Evolutionary conservation across 2,113 vertebrate species (phyloP).

Genomic region (Cyprinodon tularosa): DNA sequence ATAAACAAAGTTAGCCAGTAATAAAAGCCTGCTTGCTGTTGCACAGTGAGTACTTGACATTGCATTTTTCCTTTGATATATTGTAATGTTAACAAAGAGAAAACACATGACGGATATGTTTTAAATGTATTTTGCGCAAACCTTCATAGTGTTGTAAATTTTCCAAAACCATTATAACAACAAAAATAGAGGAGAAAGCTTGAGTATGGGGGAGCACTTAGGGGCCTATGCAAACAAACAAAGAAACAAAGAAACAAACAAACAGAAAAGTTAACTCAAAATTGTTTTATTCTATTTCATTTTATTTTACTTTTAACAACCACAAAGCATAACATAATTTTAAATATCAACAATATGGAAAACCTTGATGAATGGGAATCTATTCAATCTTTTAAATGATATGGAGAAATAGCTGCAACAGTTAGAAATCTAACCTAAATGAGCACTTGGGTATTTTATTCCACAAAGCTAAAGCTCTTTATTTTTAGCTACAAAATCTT

Average conservation of each 20-base stretch:
- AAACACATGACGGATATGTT: not conserved
- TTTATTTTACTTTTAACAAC: not conserved
- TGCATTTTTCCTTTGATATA: no score
- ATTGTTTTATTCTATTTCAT: not conserved
- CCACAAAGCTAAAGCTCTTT: not conserved
- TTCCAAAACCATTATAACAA: not conserved
- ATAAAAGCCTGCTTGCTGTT: not conserved
- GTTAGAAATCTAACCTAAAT: not conserved
- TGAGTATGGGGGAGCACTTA: no score
- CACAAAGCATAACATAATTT: not conserved
- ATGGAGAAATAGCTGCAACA: not conserved
- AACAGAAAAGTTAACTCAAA: no score
- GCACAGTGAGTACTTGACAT: no score
- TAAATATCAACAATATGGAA: not conserved
- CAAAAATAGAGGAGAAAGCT: no score
- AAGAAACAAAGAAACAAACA: no score
- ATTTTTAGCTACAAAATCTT: not conserved
- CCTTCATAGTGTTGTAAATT: not conserved
- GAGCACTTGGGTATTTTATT: not conserved
- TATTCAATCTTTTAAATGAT: not conserved
- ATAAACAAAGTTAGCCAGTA: not conserved
- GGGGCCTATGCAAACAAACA: no score
- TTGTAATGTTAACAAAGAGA: not conserved
- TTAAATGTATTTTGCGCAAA: not conserved
- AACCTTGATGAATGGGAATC: not conserved